Percentiles rank a stretch among this genome's conserved stretches.
phyloP scores from a whole-genome alignment of 1,140 invertebrate species.

The Mesaphorura yosii region DNA sequence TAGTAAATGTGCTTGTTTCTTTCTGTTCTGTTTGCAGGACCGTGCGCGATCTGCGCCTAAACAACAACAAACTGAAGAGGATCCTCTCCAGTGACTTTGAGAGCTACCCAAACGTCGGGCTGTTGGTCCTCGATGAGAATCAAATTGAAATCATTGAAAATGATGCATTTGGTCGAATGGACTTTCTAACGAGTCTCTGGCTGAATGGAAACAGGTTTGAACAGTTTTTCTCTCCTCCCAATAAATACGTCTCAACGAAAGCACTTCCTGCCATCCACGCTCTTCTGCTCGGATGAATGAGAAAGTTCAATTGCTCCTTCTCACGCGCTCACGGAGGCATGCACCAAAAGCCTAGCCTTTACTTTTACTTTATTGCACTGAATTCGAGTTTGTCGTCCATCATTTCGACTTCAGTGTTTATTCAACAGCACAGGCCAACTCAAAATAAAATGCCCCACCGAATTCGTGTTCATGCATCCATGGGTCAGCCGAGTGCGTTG shows the following conservation, averaged over 20 bases:
- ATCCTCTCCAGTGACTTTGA: slow-evolving; percentile 75
- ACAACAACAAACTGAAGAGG: slow-evolving; percentile 58
- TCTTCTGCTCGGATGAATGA: neutral
- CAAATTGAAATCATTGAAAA: slow-evolving; percentile 64
- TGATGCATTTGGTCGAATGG: slow-evolving; percentile 68
- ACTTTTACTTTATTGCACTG: no score
- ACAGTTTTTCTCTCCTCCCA: slow-evolving; percentile 4
- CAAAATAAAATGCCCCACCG: no score
- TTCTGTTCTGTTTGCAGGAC: slow-evolving; percentile 70
- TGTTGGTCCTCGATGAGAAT: slow-evolving; percentile 70
- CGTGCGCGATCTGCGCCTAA: slow-evolving; percentile 61
- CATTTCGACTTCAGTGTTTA: no score
- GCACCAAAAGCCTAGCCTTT: no score
- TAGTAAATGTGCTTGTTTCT: neutral
- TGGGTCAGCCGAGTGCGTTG: no score
- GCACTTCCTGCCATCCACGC: neutral
- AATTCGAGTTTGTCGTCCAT: no score
- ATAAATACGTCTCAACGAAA: neutral
- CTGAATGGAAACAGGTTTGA: slow-evolving; percentile 62
- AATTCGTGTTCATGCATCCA: no score
- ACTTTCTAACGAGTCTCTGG: slow-evolving; percentile 63
- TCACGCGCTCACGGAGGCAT: no score
- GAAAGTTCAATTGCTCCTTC: no score
- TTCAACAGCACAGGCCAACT: no score
- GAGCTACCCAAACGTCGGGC: slow-evolving; percentile 69